Evolutionary conservation across 2,113 vertebrate genomes (phyloP), one percentile per base, ranked within the genome.

Genomic region (Lasiurus cinereus): DNA sequence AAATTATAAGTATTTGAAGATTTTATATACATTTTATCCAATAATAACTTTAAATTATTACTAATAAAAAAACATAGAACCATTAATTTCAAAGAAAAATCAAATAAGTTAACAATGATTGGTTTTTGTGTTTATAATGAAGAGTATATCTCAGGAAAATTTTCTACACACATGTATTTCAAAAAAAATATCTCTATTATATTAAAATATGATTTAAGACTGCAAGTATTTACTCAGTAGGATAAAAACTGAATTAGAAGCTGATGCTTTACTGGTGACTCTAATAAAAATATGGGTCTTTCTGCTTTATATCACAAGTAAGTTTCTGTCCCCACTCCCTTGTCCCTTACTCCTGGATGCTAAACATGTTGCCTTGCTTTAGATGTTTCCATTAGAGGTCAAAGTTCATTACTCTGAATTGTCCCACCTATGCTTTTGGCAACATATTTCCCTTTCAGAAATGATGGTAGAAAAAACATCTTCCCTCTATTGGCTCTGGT

Each of bases 1-100:
- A 88, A 96, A 94, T 18, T 83, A 27, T 62, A 95, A 59, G 31
- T 93, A 85, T 80, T 74, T 59, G 54, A 91, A 94, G 29, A 16
- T 14, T 66, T 22, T 76, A 82, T 54, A 33, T 70, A 83, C 2
- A 36, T 64, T 76, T 79, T 24, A 90, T 83, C 52, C 62, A 66
- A 74, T 73, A 82, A 66, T 87, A 93, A 54, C 90, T 93, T 50
- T 77, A 78, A 93, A 93, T 94, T 90, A 56, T 5, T 22, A 88
- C 22, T 72, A 50, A 64, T 50, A 27, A 88, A 93, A 94, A 91
- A 67, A 77, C 2, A 74, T 39, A 13, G 80, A 88, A 72, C 24
- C 16, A 70, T 66, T 93, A 79, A 74, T 46, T 70, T 87, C 11
- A 93, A 90, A 87, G n/a, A 89, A 79, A 95, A 87, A 50, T 80